Evolutionary conservation across 2,888 invertebrate genomes (phyloP).

Genomic region (Noctua janthina): DNA sequence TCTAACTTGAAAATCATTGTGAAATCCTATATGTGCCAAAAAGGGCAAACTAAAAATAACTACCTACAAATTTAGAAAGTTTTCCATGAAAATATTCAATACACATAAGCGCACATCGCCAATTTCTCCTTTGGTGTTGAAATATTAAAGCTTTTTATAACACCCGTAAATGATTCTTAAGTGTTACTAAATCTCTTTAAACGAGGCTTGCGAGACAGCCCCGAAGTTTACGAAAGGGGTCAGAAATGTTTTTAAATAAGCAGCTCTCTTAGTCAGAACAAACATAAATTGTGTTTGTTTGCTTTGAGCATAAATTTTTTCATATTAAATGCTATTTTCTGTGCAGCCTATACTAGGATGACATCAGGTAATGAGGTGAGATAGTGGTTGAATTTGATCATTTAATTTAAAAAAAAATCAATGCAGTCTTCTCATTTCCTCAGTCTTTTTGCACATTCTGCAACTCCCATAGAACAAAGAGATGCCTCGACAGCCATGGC

Average conservation of each 20-base stretch:
- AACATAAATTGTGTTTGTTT: neutral
- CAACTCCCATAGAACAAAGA: neutral
- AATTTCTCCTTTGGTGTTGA: constrained; percentile 1
- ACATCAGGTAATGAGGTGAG: neutral
- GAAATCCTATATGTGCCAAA: constrained; percentile 32
- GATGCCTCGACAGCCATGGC: neutral
- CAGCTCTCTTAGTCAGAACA: neutral
- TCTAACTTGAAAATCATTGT: neutral
- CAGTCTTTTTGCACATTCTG: neutral
- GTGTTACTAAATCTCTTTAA: constrained; percentile 39
- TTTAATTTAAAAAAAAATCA: neutral
- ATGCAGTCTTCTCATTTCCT: neutral
- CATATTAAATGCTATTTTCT: neutral
- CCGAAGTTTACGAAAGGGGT: constrained; percentile 36
- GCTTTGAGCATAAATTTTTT: constrained; percentile 3
- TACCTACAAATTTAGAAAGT: neutral
- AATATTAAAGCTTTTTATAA: constrained; percentile 24
- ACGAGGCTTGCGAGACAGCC: constrained; percentile 2
- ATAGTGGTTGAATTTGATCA: neutral
- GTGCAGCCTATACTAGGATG: neutral
- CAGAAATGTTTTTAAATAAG: neutral
- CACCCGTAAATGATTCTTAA: constrained; percentile 26
- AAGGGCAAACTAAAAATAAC: constrained; percentile 8
- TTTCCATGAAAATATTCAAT: neutral
- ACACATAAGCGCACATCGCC: constrained; percentile 3